These are phyloP conservation scores for Catocala fraxini DNA, from an alignment of 2,888 invertebrate genomes.

Conservation along the genomic window DNA sequence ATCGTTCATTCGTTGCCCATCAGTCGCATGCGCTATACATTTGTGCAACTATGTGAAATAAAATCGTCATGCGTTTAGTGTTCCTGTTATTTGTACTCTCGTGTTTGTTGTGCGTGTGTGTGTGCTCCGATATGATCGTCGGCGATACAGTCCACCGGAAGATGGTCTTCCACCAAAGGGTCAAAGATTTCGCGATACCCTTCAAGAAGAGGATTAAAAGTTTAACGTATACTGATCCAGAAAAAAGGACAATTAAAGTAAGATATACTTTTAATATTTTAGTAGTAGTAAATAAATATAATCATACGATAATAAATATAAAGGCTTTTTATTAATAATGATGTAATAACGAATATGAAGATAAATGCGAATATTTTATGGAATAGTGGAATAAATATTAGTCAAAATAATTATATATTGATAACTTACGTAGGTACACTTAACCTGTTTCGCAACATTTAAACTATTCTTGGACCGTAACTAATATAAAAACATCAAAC, in stretches of 20 bases:
- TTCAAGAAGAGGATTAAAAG: conserved; percentile 80
- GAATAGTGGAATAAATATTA: too few species aligned
- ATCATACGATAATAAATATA: too few species aligned
- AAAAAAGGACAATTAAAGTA: conserved; percentile 79
- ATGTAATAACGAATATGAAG: too few species aligned
- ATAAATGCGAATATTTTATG: too few species aligned
- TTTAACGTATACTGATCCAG: conserved; percentile 75
- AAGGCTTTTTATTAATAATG: too few species aligned
- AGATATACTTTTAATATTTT: conserved; percentile 1
- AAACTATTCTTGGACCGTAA: background rate
- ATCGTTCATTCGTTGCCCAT: conserved; percentile 56
- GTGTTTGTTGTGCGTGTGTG: conserved; percentile 65
- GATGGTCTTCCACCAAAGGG: conserved; percentile 83
- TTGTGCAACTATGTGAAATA: conserved; percentile 62
- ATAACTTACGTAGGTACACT: too few species aligned
- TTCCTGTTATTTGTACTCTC: conserved; percentile 61
- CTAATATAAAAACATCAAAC: background rate
- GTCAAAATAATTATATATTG: too few species aligned
- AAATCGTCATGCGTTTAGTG: conserved; percentile 72
- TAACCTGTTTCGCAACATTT: too few species aligned
- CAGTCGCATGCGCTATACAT: conserved; percentile 40
- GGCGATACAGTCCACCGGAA: conserved; percentile 82
- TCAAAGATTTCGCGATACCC: conserved; percentile 82
- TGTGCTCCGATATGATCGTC: conserved; percentile 76
- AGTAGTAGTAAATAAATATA: too few species aligned